Evolutionary conservation across 2,888 invertebrate genomes (phyloP).

Genomic region (Sarcophaga carnaria): DNA sequence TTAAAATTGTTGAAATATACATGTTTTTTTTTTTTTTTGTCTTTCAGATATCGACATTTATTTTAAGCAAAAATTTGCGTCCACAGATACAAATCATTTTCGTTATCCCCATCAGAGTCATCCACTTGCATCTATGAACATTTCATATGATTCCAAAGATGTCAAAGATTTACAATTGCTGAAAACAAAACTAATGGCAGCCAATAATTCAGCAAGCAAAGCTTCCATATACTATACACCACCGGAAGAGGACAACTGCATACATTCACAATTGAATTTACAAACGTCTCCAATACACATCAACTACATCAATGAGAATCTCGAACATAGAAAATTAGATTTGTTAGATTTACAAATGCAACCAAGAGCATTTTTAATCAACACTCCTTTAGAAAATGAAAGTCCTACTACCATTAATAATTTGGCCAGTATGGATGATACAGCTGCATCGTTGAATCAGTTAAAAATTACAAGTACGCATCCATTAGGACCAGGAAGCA

Average conservation of each 20-base stretch:
- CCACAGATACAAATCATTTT: slow-evolving; percentile 61
- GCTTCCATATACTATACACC: slow-evolving; percentile 92
- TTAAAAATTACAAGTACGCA: slow-evolving; percentile 71
- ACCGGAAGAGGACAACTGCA: slow-evolving; percentile 74
- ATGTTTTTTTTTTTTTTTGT: slow-evolving; percentile 1
- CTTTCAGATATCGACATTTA: slow-evolving; percentile 80
- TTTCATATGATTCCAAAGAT: slow-evolving; percentile 73
- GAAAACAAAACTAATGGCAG: slow-evolving; percentile 76
- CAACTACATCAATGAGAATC: slow-evolving; percentile 80
- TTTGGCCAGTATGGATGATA: slow-evolving; percentile 49
- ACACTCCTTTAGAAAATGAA: slow-evolving; percentile 56
- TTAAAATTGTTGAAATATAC: too few species aligned
- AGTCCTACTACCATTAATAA: slow-evolving; percentile 62
- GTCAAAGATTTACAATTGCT: slow-evolving; percentile 76
- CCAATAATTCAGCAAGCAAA: slow-evolving; percentile 84
- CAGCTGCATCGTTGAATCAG: slow-evolving; percentile 69
- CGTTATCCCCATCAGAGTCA: slow-evolving; percentile 39
- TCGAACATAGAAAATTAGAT: slow-evolving; percentile 76
- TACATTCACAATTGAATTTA: slow-evolving; percentile 78
- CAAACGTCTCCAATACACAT: slow-evolving; percentile 84
- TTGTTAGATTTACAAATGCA: slow-evolving; percentile 75
- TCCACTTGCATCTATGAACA: slow-evolving; percentile 56
- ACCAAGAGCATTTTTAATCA: slow-evolving; percentile 71
- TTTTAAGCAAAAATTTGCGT: slow-evolving; percentile 79
- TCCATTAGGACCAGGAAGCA: slow-evolving; percentile 72